Evolutionary conservation across 2,797 vertebrate genomes (phyloP).

Genomic region (Hozukius guyotensis): DNA sequence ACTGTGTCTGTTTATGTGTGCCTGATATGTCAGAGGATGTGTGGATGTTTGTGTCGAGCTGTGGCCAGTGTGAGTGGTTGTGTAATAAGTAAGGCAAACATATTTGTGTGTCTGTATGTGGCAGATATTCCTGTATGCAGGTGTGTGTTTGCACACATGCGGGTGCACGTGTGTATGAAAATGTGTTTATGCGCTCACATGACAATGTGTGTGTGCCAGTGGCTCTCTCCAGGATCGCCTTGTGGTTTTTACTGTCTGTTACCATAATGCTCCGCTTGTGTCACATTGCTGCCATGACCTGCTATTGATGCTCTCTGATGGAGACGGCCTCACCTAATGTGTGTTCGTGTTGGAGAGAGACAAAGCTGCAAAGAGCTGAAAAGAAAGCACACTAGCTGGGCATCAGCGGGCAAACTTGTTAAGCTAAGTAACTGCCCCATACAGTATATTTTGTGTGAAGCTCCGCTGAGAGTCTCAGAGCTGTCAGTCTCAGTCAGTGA

Average conservation of each 20-base stretch:
- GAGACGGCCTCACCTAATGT: not conserved
- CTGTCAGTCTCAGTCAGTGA: conserved; percentile 27
- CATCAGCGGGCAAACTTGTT: conserved; percentile 13
- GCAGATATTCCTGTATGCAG: not conserved
- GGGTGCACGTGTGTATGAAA: not conserved
- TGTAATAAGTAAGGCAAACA: not conserved
- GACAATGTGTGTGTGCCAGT: conserved; percentile 16
- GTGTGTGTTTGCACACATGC: not conserved
- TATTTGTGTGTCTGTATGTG: not conserved
- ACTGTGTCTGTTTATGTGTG: not conserved
- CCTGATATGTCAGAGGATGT: not conserved
- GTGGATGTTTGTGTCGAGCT: conserved; percentile 6
- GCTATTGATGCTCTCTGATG: conserved; percentile 13
- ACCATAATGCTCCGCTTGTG: conserved; percentile 22
- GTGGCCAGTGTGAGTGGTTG: not conserved
- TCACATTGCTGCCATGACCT: conserved; percentile 30
- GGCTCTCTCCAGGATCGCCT: conserved; percentile 7
- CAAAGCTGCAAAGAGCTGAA: not conserved
- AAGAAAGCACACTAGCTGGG: not conserved
- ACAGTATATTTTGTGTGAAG: conserved; percentile 24
- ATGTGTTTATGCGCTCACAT: conserved; percentile 8
- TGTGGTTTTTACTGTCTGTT: conserved; percentile 26
- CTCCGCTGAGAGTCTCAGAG: conserved; percentile 4
- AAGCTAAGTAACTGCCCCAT: conserved; percentile 8
- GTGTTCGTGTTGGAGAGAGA: not conserved